These are phyloP conservation scores for Sicus ferrugineus DNA, from an alignment of 2,888 invertebrate species.

Conservation along the genomic window DNA sequence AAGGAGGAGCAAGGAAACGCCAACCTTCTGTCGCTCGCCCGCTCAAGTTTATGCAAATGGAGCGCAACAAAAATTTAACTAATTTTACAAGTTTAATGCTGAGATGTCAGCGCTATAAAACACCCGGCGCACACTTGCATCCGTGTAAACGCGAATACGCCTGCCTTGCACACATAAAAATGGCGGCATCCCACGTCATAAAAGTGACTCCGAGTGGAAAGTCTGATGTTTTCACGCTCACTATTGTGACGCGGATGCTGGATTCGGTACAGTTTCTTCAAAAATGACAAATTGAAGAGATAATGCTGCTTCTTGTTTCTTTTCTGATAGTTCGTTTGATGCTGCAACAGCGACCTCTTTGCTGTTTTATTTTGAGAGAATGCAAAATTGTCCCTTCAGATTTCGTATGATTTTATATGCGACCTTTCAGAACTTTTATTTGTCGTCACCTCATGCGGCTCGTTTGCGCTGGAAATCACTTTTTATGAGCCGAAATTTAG, in stretches of 20 bases:
- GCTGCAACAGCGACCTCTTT: not conserved
- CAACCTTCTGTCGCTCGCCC: not conserved
- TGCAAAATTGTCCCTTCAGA: not conserved
- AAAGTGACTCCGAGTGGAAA: slow-evolving; percentile 3
- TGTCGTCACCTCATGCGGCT: too few species aligned
- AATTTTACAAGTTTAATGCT: slow-evolving; percentile 23
- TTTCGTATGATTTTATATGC: not conserved
- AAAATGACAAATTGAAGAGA: not conserved
- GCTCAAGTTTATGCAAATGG: slow-evolving; percentile 29
- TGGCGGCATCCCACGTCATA: not conserved
- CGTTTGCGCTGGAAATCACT: not conserved
- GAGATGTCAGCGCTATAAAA: not conserved
- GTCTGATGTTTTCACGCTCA: slow-evolving; percentile 7
- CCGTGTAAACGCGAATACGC: not conserved
- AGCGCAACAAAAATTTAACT: slow-evolving; percentile 30
- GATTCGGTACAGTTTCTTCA: not conserved
- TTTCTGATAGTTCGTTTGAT: too few species aligned
- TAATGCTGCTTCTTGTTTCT: not conserved
- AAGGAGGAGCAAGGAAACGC: not conserved
- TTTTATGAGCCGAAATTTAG: not conserved
- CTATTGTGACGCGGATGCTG: not conserved
- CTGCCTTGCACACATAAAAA: not conserved
- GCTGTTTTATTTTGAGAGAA: not conserved
- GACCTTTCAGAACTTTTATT: not conserved
- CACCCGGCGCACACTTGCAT: not conserved